A percentile compares a stretch with the other conserved stretches of the same genome.
phyloP scores from a whole-genome alignment of 2,113 vertebrate species.

The Dipodomys merriami region DNA sequence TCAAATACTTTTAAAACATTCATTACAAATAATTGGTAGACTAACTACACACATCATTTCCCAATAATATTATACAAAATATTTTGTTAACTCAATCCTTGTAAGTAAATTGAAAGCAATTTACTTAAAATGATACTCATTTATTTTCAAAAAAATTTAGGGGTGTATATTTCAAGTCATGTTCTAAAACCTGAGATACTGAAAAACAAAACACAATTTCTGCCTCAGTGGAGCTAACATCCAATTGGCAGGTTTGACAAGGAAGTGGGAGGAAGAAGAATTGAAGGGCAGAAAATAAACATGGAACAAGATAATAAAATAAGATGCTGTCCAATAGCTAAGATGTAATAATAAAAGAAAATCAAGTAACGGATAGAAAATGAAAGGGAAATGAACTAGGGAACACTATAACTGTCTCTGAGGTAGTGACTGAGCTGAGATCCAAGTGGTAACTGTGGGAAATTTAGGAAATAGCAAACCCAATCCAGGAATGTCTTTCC shows the following conservation, averaged over 20 bases:
- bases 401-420: background rate
- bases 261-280: background rate
- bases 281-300: slow-evolving; percentile 18
- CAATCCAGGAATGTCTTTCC: background rate
- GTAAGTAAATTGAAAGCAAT: slow-evolving; percentile 40
- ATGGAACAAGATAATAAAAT: slow-evolving; percentile 21
- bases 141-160: slow-evolving; percentile 35
- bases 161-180: background rate
- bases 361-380: slow-evolving; percentile 10
- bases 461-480: slow-evolving; percentile 44
- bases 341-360: slow-evolving; percentile 47
- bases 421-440: background rate
- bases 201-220: no score
- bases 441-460: background rate
- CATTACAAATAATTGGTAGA: background rate
- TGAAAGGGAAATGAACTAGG: background rate
- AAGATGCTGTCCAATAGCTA: background rate
- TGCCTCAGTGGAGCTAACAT: background rate
- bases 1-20: slow-evolving; percentile 47
- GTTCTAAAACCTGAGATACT: background rate
- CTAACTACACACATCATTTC: background rate
- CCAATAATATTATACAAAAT: background rate
- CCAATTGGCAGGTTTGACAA: background rate
- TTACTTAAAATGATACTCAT: slow-evolving; percentile 45
- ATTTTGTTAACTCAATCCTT: background rate